These are phyloP conservation scores for Equus quagga DNA, from an alignment of 2,113 vertebrate genomes.

Conservation along the genomic window DNA sequence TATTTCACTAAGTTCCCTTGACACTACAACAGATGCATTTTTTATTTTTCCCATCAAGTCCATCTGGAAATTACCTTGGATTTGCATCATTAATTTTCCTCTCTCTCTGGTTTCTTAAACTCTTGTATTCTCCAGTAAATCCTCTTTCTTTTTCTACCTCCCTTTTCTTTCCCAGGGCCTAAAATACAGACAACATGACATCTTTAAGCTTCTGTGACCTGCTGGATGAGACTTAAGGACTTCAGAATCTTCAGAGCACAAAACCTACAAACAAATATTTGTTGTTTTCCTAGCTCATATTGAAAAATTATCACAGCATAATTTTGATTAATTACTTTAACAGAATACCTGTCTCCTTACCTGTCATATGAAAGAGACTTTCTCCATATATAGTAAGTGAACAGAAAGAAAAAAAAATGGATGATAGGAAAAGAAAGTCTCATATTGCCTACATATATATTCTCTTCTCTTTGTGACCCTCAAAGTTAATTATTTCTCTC, in stretches of 20 bases:
- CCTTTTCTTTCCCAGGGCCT: neutral
- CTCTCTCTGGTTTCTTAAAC: neutral
- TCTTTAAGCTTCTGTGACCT: neutral
- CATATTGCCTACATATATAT: constrained; percentile 15
- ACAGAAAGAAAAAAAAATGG: neutral
- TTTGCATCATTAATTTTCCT: neutral
- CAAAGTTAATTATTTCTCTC: constrained; percentile 74
- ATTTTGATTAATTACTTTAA: neutral
- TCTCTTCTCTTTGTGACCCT: constrained; percentile 63
- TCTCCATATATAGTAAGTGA: neutral
- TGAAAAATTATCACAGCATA: neutral
- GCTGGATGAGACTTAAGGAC: neutral
- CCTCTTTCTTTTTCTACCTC: neutral
- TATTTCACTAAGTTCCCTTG: neutral
- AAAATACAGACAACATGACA: neutral
- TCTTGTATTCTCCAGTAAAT: neutral
- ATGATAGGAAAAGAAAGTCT: constrained; percentile 5
- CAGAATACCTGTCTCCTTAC: neutral
- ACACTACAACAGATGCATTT: neutral
- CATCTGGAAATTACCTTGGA: neutral
- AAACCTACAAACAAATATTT: neutral
- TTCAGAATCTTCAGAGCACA: constrained; percentile 1
- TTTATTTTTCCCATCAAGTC: neutral
- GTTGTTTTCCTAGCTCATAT: neutral
- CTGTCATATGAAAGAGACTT: neutral